phyloP scores from a whole-genome alignment of 2,797 vertebrate species.

The Allobates femoralis region DNA sequence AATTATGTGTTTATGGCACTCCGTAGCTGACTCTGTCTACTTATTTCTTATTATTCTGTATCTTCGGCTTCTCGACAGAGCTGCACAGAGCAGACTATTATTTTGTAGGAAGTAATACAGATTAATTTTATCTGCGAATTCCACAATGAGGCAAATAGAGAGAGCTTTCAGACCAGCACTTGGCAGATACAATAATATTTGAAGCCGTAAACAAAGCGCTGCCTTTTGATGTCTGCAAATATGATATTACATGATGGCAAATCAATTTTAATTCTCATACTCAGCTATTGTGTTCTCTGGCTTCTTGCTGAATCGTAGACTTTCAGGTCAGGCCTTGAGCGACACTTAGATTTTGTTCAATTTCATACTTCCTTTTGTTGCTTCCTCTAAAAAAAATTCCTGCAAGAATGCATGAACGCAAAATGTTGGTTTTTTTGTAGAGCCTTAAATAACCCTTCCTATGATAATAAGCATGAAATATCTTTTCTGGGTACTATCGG shows the following conservation, averaged over 20 bases:
- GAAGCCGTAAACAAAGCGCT: background rate
- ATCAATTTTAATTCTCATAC: slow-evolving; percentile 23
- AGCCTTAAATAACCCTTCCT: too few species aligned
- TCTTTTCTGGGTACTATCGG: too few species aligned
- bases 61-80: background rate
- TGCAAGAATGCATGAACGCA: background rate
- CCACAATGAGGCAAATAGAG: background rate
- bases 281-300: slow-evolving; percentile 7
- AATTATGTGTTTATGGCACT: background rate
- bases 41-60: background rate
- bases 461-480: too few species aligned
- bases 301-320: background rate
- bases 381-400: background rate
- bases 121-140: slow-evolving; percentile 24
- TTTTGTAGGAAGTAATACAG: slow-evolving; percentile 6
- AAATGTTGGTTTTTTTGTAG: background rate
- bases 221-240: slow-evolving; percentile 19
- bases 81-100: slow-evolving; percentile 4
- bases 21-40: background rate
- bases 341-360: background rate
- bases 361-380: background rate
- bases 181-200: slow-evolving; percentile 21
- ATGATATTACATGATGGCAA: slow-evolving; percentile 27
- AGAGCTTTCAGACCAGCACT: background rate
- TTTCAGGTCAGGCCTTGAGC: background rate